phyloP scores from a whole-genome alignment of 2,797 vertebrate genomes.

The Sebastes itinus region DNA sequence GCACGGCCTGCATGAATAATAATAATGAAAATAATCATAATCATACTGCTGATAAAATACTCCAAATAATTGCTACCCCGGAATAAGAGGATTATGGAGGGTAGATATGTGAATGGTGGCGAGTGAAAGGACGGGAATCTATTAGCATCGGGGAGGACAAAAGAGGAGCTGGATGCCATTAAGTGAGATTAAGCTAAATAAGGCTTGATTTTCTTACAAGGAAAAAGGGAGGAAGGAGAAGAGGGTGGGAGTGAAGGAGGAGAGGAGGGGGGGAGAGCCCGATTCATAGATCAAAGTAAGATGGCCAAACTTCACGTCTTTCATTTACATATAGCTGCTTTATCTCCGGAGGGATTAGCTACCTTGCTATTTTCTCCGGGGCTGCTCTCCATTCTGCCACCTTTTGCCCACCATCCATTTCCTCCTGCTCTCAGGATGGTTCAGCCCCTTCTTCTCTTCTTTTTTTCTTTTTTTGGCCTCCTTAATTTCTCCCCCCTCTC shows the following conservation, averaged over 20 bases:
- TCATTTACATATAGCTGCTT: constrained; percentile 99
- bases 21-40: constrained; percentile 89
- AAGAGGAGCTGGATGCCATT: constrained; percentile 94
- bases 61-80: constrained; percentile 92
- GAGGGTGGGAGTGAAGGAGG: constrained; percentile 67
- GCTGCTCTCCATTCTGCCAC: constrained; percentile 82
- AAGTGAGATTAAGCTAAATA: constrained; percentile 99
- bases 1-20: constrained; percentile 84
- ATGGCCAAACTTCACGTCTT: constrained; percentile 86
- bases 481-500: constrained; percentile 69
- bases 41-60: constrained; percentile 92
- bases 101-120: constrained; percentile 90
- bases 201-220: constrained; percentile 95
- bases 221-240: constrained; percentile 72
- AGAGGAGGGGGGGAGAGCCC: constrained; percentile 75
- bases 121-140: constrained; percentile 92
- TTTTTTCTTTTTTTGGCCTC: constrained; percentile 31
- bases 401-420: constrained; percentile 54
- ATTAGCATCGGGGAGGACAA: constrained; percentile 94
- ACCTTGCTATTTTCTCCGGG: constrained; percentile 84
- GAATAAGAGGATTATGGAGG: constrained; percentile 90
- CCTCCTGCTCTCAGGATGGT: constrained; percentile 68
- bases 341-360: constrained; percentile 86
- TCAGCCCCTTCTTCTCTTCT: constrained; percentile 37
- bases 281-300: constrained; percentile 95